Base-by-base conservation (phyloP, 1,140 invertebrate genomes). In the Potamilus streckersoni region DNA sequence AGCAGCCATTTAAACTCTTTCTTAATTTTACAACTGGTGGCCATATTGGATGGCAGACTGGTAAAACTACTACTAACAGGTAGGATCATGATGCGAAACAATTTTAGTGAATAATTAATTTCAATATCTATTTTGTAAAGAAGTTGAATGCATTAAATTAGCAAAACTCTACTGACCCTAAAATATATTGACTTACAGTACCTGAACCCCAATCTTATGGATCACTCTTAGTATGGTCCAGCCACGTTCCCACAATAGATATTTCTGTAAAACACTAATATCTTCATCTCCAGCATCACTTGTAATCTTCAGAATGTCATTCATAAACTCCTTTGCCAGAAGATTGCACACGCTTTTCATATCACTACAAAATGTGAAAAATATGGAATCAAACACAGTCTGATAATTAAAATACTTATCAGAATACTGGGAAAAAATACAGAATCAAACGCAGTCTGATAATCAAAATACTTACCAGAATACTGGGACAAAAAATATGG, bases 301-400 rank as follows among this genome's bases (percentile, higher is more conserved):
- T 27, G 82, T 83, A 38, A 86, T 78, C 5, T 67, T 75, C n/a
- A 83, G 70, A n/a, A 87, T 79, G 68, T 86, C 85, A 59, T 78
- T 78, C 84, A 87, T 82, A 27, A 87, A 84, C 80, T 86, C 86
- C 55, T 82, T 82, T 31, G 81, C 78, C 59, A 87, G 71, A 59
- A 85, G 79, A 69, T 85, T 86, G 75, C 83, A 79, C 20, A 85
- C 79, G 67, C 84, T 85, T 68, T 79, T 83, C 85, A 85, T 85
- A 60, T 87, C 85, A 61, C 86, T 87, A 80, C 56, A 81, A 84
- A 20, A 74, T 49, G 38, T 31, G 11, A 49, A 49, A 49, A 49
- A 49, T 49, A 49, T 8, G 11, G 38, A 8, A 49, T 49, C 38
- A 49, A 49, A 49, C 11, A 49, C 38, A 49, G 38, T 49, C 11